Evolutionary conservation across 2,888 invertebrate genomes (phyloP).

Genomic region (Drosophila macrospina): DNA sequence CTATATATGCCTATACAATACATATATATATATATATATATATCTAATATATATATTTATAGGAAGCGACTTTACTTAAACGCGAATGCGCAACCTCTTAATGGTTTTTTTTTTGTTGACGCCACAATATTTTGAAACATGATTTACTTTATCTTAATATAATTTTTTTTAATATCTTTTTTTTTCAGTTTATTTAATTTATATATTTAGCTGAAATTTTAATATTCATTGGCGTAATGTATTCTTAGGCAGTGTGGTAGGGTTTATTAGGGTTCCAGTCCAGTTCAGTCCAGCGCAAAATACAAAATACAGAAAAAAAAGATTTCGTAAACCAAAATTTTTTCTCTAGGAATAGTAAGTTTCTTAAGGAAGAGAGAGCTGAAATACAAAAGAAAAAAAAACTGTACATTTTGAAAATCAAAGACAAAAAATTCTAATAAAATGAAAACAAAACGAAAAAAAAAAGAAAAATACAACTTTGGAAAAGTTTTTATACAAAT

Average conservation of each 20-base stretch:
- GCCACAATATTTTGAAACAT: conserved; percentile 32
- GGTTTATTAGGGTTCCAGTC: conserved; percentile 57
- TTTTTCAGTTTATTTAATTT: conserved; percentile 24
- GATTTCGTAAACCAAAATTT: conserved; percentile 73
- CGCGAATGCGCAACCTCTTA: conserved; percentile 30
- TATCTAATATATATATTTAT: conserved; percentile 23
- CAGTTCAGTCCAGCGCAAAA: conserved; percentile 41
- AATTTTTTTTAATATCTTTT: conserved; percentile 7
- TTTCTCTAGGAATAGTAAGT: conserved; percentile 64
- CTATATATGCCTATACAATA: conserved; percentile 15
- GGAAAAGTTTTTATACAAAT: conserved; percentile 52
- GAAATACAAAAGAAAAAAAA: conserved; percentile 54
- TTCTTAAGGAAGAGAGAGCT: conserved; percentile 60
- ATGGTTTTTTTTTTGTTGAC: conserved; percentile 25
- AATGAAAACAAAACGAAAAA: conserved; percentile 34
- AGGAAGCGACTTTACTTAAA: conserved; percentile 50
- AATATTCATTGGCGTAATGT: conserved; percentile 45
- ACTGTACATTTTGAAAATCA: conserved; percentile 71
- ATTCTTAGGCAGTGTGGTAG: conserved; percentile 59
- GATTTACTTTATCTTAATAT: conserved; percentile 7
- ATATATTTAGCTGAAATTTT: conserved; percentile 45
- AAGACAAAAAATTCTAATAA: conserved; percentile 69
- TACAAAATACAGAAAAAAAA: conserved; percentile 22
- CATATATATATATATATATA: conserved; percentile 13
- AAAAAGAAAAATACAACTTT: conserved; percentile 20